A percentile compares a stretch with the other conserved stretches of the same genome.
phyloP scores from a whole-genome alignment of 2,113 vertebrate genomes.

The human region DNA sequence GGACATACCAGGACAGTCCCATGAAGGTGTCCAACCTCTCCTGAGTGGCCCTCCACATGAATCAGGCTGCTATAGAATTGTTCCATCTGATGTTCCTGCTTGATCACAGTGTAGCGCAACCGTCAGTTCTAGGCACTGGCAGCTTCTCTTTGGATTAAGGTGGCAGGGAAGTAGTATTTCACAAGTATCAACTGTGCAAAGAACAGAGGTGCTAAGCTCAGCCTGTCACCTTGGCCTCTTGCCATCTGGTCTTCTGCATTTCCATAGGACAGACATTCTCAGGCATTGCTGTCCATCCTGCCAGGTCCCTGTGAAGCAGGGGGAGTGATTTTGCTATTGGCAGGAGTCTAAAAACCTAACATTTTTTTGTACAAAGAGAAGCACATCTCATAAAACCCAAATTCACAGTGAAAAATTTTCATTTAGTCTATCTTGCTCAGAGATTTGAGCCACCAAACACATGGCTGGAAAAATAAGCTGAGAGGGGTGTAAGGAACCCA shows the following conservation, averaged over 20 bases:
- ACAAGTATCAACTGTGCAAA: neutral
- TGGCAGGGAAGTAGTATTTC: neutral
- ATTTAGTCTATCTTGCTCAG: neutral
- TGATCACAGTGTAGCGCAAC: neutral
- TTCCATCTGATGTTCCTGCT: neutral
- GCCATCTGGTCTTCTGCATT: accelerated
- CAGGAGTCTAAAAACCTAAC: neutral
- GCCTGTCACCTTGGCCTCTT: neutral
- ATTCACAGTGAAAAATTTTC: neutral
- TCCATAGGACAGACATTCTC: neutral
- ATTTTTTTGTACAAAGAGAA: conserved; percentile 25
- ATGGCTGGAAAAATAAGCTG: conserved; percentile 22
- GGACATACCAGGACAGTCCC: neutral
- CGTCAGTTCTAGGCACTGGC: neutral
- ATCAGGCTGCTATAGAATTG: neutral
- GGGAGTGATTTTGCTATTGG: too few species aligned
- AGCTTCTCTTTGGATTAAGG: neutral
- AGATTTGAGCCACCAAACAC: neutral
- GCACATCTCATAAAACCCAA: neutral
- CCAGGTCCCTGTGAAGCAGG: neutral
- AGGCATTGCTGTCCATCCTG: neutral
- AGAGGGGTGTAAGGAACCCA: conserved; percentile 48
- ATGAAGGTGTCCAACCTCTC: neutral
- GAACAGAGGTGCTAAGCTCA: neutral
- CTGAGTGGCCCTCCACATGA: neutral